Evolutionary conservation across 2,888 invertebrate species (phyloP).

Genomic region (Oxytorus armatus): DNA sequence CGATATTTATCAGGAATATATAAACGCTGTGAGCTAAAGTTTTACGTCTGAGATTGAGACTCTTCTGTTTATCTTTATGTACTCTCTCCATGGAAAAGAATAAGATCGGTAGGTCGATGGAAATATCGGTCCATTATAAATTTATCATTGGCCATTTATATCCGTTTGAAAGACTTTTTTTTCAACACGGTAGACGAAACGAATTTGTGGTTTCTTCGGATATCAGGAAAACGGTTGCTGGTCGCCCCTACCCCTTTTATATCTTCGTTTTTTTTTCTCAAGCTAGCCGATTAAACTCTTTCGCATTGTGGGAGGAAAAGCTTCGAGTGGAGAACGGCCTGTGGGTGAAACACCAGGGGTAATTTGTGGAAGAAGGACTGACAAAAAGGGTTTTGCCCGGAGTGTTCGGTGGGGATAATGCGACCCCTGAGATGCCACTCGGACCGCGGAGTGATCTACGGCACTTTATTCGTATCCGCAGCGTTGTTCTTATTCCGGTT

Average conservation of each 20-base stretch:
- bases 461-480: constrained; percentile 77
- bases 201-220: constrained; percentile 63
- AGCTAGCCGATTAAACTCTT: constrained; percentile 72
- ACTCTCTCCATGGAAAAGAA: constrained; percentile 27
- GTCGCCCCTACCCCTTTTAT: constrained; percentile 30
- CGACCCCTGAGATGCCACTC: constrained; percentile 83
- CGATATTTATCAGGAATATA: constrained; percentile 43
- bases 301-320: constrained; percentile 65
- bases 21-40: constrained; percentile 48
- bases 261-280: constrained; percentile 49
- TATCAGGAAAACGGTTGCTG: constrained; percentile 59
- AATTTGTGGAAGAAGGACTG: constrained; percentile 83
- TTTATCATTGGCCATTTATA: constrained; percentile 56
- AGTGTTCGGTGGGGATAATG: constrained; percentile 79
- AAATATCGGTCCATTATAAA: constrained; percentile 51
- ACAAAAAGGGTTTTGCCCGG: constrained; percentile 81
- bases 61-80: constrained; percentile 55
- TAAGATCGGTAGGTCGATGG: background rate
- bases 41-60: constrained; percentile 42
- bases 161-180: constrained; percentile 30
- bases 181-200: constrained; percentile 21
- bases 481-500: constrained; percentile 77
- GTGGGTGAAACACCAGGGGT: constrained; percentile 70
- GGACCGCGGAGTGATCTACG: constrained; percentile 82
- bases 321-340: constrained; percentile 49